Evolutionary conservation across 2,888 invertebrate species (phyloP).

Genomic region (Amblyteles armatorius): DNA sequence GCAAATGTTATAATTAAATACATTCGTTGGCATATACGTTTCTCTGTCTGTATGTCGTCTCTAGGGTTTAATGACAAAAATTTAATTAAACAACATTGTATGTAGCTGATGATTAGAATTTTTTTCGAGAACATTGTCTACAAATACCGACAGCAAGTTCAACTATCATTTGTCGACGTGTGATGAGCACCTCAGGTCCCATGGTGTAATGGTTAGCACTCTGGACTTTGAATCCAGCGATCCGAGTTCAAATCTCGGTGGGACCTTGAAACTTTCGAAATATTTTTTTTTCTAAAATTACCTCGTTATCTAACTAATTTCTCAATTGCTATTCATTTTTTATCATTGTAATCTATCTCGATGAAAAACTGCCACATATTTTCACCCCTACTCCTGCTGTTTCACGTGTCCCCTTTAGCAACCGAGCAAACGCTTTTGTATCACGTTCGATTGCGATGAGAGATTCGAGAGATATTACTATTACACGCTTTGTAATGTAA

Average conservation of each 20-base stretch:
- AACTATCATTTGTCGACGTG: conserved; percentile 4
- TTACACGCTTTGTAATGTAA: conserved; percentile 75
- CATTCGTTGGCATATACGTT: too few species aligned
- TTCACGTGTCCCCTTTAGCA: conserved; percentile 41
- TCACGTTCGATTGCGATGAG: conserved; percentile 76
- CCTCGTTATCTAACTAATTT: background rate
- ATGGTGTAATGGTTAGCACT: conserved; percentile 93
- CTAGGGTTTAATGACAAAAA: too few species aligned
- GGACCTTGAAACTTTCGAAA: conserved; percentile 89
- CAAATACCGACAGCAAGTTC: background rate
- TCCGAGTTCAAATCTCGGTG: conserved; percentile 93
- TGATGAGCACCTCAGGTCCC: conserved; percentile 85
- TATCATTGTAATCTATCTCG: conserved; percentile 46
- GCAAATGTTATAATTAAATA: too few species aligned
- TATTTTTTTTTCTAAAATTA: conserved; percentile 72
- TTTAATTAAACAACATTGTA: too few species aligned
- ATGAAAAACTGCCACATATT: conserved; percentile 8
- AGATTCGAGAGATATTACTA: conserved; percentile 74
- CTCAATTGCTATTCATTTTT: background rate
- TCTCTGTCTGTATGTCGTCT: too few species aligned
- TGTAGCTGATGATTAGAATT: too few species aligned
- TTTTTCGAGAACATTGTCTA: background rate
- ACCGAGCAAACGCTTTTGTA: conserved; percentile 65
- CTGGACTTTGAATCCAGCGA: conserved; percentile 93
- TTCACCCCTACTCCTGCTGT: conserved; percentile 36